These are phyloP conservation scores for Neoaliturus tenellus DNA, from an alignment of 2,888 invertebrate genomes.

Conservation along the genomic window DNA sequence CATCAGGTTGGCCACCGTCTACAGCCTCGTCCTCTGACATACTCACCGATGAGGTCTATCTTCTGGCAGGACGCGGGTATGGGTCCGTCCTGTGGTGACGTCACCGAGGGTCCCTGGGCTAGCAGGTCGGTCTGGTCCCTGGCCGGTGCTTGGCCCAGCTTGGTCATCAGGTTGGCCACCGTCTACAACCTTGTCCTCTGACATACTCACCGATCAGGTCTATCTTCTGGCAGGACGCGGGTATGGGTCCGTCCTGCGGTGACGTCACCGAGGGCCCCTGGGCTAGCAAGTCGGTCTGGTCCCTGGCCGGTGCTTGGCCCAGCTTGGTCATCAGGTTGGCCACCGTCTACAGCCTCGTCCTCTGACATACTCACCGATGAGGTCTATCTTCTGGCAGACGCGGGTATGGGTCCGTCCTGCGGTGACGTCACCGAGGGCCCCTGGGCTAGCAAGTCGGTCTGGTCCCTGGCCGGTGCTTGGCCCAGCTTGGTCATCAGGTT, in stretches of 20 bases:
- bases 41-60: conserved; percentile 66
- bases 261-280: conserved; percentile 19
- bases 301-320: no score
- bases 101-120: conserved; percentile 23
- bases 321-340: no score
- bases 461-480: conserved; percentile 57
- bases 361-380: conserved; percentile 56
- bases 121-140: conserved; percentile 47
- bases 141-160: no score
- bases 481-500: conserved; percentile 60
- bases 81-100: conserved; percentile 49
- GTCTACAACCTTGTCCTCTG: no score
- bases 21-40: conserved; percentile 55
- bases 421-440: conserved; percentile 25
- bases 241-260: conserved; percentile 62
- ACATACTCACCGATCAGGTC: conserved; percentile 58
- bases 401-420: conserved; percentile 67
- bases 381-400: conserved; percentile 72
- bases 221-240: conserved; percentile 73
- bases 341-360: no score
- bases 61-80: conserved; percentile 72
- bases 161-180: no score
- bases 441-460: conserved; percentile 45
- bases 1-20: conserved; percentile 59
- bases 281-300: no score